Conservation (phyloP, 2,797 vertebrate genomes). For the Cirrhinus molitorella region DNA sequence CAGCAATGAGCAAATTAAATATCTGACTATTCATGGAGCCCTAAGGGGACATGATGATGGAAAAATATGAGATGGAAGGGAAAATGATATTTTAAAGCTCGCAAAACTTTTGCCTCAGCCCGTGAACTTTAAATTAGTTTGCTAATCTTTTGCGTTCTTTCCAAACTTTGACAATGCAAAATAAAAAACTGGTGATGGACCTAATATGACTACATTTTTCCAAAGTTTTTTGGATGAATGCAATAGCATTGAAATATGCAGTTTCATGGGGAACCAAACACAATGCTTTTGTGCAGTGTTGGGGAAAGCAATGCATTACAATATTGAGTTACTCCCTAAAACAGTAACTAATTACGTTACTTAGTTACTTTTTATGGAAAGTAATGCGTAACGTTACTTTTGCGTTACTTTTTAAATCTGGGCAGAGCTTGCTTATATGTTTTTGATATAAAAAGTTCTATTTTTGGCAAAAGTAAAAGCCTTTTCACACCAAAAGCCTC, state of each 20-base stretch:
- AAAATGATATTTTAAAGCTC: neutral
- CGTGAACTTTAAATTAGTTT: neutral
- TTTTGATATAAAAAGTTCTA: too few relatives aligned
- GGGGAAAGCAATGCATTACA: too few relatives aligned
- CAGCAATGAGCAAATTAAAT: constrained; percentile 1
- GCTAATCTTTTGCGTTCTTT: neutral
- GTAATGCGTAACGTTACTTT: too few relatives aligned
- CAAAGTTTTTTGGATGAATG: neutral
- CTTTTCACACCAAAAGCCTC: too few relatives aligned
- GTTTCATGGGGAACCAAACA: neutral
- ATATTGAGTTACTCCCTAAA: too few relatives aligned
- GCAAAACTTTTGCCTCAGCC: neutral
- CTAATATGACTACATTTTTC: neutral
- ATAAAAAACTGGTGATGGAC: neutral
- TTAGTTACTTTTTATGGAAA: too few relatives aligned
- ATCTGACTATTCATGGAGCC: neutral
- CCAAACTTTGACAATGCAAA: neutral
- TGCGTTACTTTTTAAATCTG: too few relatives aligned
- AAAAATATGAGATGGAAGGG: neutral
- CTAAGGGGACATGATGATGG: neutral
- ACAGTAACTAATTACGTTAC: too few relatives aligned
- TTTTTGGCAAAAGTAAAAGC: too few relatives aligned
- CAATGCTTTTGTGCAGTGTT: too few relatives aligned
- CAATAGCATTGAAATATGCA: neutral
- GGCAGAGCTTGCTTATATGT: too few relatives aligned